These are phyloP conservation scores for Sinella curviseta DNA, from an alignment of 1,140 invertebrate species.

Conservation along the genomic window DNA sequence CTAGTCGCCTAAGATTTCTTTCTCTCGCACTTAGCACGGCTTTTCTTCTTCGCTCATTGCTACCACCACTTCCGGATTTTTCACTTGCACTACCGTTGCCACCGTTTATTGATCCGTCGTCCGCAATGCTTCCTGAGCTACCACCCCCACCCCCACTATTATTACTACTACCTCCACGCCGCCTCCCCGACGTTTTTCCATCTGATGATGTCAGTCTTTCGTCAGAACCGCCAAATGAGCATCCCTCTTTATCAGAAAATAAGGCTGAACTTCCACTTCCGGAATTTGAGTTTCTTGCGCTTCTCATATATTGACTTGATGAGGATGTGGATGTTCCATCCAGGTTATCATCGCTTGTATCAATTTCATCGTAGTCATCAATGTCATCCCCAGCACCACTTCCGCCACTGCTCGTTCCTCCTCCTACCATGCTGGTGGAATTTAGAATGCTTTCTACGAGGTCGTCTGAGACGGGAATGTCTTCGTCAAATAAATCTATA, in stretches of 20 bases:
- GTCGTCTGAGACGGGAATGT: conserved; percentile 41
- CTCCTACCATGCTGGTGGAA: not conserved
- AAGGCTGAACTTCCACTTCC: conserved; percentile 8
- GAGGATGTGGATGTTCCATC: conserved; percentile 46
- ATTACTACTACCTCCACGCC: conserved; percentile 25
- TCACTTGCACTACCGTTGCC: conserved; percentile 35
- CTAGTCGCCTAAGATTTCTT: conserved; percentile 74
- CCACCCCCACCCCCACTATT: conserved; percentile 24
- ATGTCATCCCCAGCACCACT: conserved; percentile 31
- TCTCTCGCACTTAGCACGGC: conserved; percentile 74
- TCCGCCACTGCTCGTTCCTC: conserved; percentile 6
- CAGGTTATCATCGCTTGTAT: conserved; percentile 46
- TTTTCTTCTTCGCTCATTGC: conserved; percentile 64
- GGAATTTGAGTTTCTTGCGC: conserved; percentile 26
- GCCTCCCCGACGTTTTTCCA: not conserved
- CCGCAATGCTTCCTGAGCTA: not conserved
- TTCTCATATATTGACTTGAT: conserved; percentile 38
- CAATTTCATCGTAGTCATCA: conserved; percentile 35
- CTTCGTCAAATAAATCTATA: conserved; percentile 48
- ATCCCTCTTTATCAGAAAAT: conserved; percentile 13
- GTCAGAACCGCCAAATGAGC: conserved; percentile 13
- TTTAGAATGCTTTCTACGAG: conserved; percentile 7
- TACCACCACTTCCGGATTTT: conserved; percentile 51
- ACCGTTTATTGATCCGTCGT: conserved; percentile 5
- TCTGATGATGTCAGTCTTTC: not conserved